Conservation (phyloP, 2,113 vertebrate species). For the Sinocyclocheilus anophthalmus region DNA sequence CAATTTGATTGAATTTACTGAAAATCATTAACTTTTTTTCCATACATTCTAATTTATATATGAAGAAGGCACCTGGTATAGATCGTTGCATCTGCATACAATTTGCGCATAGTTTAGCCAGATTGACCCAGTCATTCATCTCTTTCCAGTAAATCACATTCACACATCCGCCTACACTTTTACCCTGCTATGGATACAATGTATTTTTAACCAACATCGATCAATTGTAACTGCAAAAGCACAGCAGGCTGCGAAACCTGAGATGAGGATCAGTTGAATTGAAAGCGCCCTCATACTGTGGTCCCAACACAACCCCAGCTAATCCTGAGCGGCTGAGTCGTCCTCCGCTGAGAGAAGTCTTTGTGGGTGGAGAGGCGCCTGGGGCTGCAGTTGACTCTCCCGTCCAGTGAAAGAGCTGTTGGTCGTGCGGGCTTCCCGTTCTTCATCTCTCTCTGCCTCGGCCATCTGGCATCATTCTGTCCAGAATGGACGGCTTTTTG, state of each 20-base stretch:
- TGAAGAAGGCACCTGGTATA: background rate
- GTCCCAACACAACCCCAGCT: constrained; percentile 74
- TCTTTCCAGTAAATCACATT: background rate
- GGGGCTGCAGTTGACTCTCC: constrained; percentile 64
- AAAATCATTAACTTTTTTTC: too few relatives aligned
- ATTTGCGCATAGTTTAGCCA: background rate
- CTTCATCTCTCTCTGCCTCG: constrained; percentile 75
- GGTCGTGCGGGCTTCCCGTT: constrained; percentile 51
- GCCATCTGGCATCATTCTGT: constrained; percentile 74
- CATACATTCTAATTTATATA: too few relatives aligned
- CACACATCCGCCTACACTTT: too few relatives aligned
- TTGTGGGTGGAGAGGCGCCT: constrained; percentile 66
- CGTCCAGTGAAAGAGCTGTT: constrained; percentile 56
- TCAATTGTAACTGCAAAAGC: background rate
- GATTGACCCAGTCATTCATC: background rate
- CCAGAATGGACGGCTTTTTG: constrained; percentile 67
- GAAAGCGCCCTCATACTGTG: constrained; percentile 72
- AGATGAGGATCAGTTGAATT: background rate
- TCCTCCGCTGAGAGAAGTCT: constrained; percentile 72
- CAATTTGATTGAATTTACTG: too few relatives aligned
- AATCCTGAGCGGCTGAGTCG: constrained; percentile 64
- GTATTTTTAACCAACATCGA: constrained; percentile 1
- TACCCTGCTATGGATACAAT: background rate
- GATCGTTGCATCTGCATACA: constrained; percentile 1
- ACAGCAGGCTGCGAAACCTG: constrained; percentile 25